These are phyloP conservation scores for Caenorhabditis sp. DNA, from an alignment of 2,888 invertebrate species.

Conservation along the genomic window DNA sequence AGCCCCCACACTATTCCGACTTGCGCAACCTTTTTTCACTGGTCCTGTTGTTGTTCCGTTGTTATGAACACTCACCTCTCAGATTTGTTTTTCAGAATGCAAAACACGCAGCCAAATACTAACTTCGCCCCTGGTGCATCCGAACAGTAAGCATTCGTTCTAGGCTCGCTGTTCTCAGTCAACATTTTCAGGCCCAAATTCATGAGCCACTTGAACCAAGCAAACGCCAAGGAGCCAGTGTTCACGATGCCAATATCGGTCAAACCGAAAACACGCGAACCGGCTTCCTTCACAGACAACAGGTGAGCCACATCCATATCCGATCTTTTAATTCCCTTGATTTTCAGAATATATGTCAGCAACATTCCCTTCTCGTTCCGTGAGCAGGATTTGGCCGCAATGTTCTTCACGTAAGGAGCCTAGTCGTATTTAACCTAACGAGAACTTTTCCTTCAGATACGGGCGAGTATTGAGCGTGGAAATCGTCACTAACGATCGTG, in stretches of 20 bases:
- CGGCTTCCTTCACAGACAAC: constrained; percentile 64
- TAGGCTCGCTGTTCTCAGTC: not conserved
- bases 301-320: constrained; percentile 41
- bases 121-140: constrained; percentile 37
- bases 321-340: not conserved
- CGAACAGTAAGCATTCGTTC: constrained; percentile 66
- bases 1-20: too few species aligned
- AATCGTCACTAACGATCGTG: constrained; percentile 71
- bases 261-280: constrained; percentile 68
- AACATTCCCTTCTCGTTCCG: constrained; percentile 74
- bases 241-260: constrained; percentile 68
- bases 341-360: constrained; percentile 72
- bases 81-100: constrained; percentile 54
- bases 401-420: constrained; percentile 63
- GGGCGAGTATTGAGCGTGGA: constrained; percentile 67
- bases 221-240: constrained; percentile 41
- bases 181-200: constrained; percentile 25
- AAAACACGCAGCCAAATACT: constrained; percentile 60
- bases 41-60: too few species aligned
- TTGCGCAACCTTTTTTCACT: too few species aligned
- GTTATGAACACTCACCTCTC: too few species aligned
- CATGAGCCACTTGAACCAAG: constrained; percentile 13
- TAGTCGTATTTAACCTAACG: too few species aligned
- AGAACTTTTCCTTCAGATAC: constrained; percentile 49
- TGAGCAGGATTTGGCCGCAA: constrained; percentile 66